phyloP scores from a whole-genome alignment of 1,140 invertebrate genomes.

The Caenorhabditis briggsae region DNA sequence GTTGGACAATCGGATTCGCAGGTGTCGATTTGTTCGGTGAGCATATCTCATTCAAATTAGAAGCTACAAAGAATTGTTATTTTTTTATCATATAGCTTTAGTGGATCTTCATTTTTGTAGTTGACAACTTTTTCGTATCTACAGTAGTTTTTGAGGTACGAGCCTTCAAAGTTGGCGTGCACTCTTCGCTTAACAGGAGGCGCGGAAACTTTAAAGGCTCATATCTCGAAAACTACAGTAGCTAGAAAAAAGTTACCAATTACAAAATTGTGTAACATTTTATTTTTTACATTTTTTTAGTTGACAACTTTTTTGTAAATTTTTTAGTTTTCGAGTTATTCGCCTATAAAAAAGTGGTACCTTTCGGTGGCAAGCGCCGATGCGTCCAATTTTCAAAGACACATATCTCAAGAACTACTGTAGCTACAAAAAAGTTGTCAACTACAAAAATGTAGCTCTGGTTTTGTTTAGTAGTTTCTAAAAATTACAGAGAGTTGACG shows the following conservation, averaged over 20 bases:
- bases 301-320: too few relatives aligned
- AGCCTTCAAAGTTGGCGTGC: too few relatives aligned
- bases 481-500: background rate
- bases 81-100: too few relatives aligned
- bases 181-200: background rate
- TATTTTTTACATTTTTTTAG: too few relatives aligned
- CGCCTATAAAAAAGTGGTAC: background rate
- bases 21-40: background rate
- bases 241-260: background rate
- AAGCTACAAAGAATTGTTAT: too few relatives aligned
- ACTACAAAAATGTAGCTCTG: background rate
- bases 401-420: too few relatives aligned
- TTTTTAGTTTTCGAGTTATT: background rate
- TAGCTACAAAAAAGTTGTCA: too few relatives aligned
- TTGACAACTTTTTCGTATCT: too few relatives aligned
- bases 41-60: background rate
- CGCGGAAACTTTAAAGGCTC: background rate
- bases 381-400: too few relatives aligned
- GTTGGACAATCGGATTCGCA: background rate
- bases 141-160: too few relatives aligned
- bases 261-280: background rate
- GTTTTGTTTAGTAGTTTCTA: background rate
- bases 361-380: too few relatives aligned
- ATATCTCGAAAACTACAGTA: background rate
- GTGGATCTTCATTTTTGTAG: too few relatives aligned